Evolutionary conservation across 2,888 invertebrate species (phyloP), one percentile per base, ranked within the genome.

Genomic region (Tinea pellionella): DNA sequence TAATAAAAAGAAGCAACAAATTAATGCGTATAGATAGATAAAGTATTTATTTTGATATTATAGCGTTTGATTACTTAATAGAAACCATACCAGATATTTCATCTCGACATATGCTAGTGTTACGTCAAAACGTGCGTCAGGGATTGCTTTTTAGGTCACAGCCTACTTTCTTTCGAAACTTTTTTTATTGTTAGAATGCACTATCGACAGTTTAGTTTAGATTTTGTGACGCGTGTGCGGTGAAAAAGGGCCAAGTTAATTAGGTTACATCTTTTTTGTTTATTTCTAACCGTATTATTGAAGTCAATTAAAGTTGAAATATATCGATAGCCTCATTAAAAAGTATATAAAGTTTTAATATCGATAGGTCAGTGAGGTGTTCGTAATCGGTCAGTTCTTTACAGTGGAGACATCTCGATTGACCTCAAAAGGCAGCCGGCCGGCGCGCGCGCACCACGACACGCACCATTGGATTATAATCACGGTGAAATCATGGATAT

Each of bases 361-460:
- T 37, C 37, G 37, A 55, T 24, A 55, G 58, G 61, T 61, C 58
- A 58, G 15, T 51, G 32, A 58, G 41, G 61, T 29, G 19, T 55
- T 55, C 19, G n/a, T 55, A 18, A 55, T 47, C 47, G 47, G 47
- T 47, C 47, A 47, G 47, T 47, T 16, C 12, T 47, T 47, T 13
- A 15, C 8, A 9, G 15, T 47, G 47, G 47, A 37, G 47, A 47
- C 47, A 16, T 15, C 47, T 47, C 13, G 47, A 32, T 72, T 65
- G 66, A 70, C 76, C 76, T 68, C 70, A 70, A 76, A 75, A 73
- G 56, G 66, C 75, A 68, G 63, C 64, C 68, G 73, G 67, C 73
- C 75, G 74, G 67, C 67, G 68, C 70, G 66, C 64, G n/a, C 51
- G 18, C 47, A 55, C 18, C 55, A 13, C 11, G 65, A 60, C 63